These are phyloP conservation scores for Callimorpha dominula DNA, from an alignment of 2,888 invertebrate species.

Conservation along the genomic window DNA sequence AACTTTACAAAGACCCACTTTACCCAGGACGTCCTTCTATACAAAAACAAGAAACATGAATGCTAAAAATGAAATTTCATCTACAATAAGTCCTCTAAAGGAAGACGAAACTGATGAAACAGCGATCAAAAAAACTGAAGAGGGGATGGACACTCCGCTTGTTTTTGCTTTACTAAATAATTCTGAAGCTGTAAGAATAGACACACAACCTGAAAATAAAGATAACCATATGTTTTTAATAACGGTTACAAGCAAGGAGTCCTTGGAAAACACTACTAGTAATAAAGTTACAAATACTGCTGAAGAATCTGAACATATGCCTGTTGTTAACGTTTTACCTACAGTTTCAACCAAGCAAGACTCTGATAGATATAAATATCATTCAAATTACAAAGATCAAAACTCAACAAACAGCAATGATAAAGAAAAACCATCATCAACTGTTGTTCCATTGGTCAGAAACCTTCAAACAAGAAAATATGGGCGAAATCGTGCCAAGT, in stretches of 20 bases:
- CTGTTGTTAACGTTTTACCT: constrained; percentile 54
- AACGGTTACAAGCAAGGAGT: constrained; percentile 74
- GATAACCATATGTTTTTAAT: constrained; percentile 68
- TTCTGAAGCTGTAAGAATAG: constrained; percentile 45
- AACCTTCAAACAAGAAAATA: constrained; percentile 77
- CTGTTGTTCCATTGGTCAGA: constrained; percentile 67
- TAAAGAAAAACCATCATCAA: constrained; percentile 59
- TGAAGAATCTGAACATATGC: constrained; percentile 64
- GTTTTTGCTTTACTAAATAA: constrained; percentile 71
- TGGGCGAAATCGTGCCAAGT: constrained; percentile 62
- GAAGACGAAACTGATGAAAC: constrained; percentile 37
- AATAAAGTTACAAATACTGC: constrained; percentile 63
- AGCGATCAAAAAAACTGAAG: constrained; percentile 65
- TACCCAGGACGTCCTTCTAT: constrained; percentile 78
- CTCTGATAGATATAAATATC: constrained; percentile 70
- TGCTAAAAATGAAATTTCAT: constrained; percentile 48
- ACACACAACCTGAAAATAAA: constrained; percentile 48
- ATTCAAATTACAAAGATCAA: constrained; percentile 74
- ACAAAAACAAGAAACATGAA: constrained; percentile 66
- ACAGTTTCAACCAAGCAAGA: constrained; percentile 55
- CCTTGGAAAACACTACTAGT: constrained; percentile 65
- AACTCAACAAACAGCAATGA: constrained; percentile 52
- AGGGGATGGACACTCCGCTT: constrained; percentile 67
- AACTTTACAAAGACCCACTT: constrained; percentile 51
- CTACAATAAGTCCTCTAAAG: constrained; percentile 52